Evolutionary conservation across 2,888 invertebrate species (phyloP).

Genomic region (Coremacera marginata): DNA sequence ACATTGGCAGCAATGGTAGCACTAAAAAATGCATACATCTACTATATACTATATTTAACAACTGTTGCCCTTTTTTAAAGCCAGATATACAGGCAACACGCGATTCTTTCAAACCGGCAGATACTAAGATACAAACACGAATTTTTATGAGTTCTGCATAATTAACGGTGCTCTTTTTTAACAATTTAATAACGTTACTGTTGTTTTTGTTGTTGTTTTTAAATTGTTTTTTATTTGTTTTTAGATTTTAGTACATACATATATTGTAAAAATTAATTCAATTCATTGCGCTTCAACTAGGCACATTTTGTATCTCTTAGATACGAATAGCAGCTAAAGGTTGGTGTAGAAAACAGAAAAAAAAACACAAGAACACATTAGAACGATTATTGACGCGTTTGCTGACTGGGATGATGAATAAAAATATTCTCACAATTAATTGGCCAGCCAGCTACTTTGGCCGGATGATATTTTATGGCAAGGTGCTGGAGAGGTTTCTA

Average conservation of each 20-base stretch:
- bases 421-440: constrained; percentile 42
- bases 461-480: neutral
- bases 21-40: neutral
- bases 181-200: neutral
- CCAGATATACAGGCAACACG: constrained; percentile 7
- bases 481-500: neutral
- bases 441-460: neutral
- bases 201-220: neutral
- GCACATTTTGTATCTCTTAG: constrained; percentile 1
- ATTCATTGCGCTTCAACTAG: constrained; percentile 5
- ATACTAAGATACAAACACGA: constrained; percentile 12
- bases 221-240: neutral
- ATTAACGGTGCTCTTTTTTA: constrained; percentile 36
- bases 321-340: neutral
- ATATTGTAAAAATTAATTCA: neutral
- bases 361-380: constrained; percentile 4
- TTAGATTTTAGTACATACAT: too few species aligned
- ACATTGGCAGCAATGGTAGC: neutral
- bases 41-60: constrained; percentile 23
- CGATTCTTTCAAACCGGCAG: constrained; percentile 1
- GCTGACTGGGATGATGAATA: neutral
- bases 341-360: neutral
- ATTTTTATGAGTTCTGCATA: constrained; percentile 34
- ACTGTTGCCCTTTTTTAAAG: constrained; percentile 26
- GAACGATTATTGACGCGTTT: neutral